Percentiles rank a stretch among this genome's conserved stretches.
Conservation (phyloP, 2,113 vertebrate genomes). For the Thunnus thynnus region DNA sequence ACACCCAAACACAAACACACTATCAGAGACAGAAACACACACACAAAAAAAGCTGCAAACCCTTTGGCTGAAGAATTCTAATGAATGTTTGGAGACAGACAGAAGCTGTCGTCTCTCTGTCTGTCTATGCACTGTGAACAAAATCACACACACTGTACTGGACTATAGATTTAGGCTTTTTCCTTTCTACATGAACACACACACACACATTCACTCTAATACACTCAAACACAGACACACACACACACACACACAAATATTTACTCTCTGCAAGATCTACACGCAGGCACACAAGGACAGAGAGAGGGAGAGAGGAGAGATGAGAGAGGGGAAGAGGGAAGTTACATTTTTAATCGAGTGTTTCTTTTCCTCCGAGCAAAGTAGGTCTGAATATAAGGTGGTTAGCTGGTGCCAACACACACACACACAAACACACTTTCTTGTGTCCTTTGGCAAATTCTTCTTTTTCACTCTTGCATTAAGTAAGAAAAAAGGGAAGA, state of each 20-base stretch:
- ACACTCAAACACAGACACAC: conserved; percentile 28
- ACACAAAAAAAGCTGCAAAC: conserved; percentile 52
- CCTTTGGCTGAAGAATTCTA: conserved; percentile 73
- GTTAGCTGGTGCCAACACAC: conserved; percentile 91
- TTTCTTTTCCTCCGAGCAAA: conserved; percentile 90
- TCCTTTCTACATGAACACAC: conserved; percentile 16
- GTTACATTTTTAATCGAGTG: conserved; percentile 93
- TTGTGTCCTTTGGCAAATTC: conserved; percentile 99
- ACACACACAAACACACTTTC: conserved; percentile 86
- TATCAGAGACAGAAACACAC: conserved; percentile 39
- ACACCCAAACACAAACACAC: conserved; percentile 46
- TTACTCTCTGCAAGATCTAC: conserved; percentile 79
- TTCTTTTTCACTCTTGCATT: conserved; percentile 99
- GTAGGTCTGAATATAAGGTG: conserved; percentile 94
- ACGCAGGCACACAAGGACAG: conserved; percentile 71
- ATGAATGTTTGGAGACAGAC: conserved; percentile 65
- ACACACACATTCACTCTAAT: conserved; percentile 2
- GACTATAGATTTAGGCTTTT: conserved; percentile 56
- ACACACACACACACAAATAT: conserved; percentile 76
- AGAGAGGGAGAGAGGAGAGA: conserved; percentile 50
- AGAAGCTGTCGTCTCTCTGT: conserved; percentile 18
- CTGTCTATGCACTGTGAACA: not conserved
- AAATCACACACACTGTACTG: conserved; percentile 38
- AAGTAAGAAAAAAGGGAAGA: conserved; percentile 84
- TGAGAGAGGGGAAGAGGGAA: conserved; percentile 69